Base-by-base conservation (phyloP, 2,113 vertebrate species). In the Pseudonaja textilis region DNA sequence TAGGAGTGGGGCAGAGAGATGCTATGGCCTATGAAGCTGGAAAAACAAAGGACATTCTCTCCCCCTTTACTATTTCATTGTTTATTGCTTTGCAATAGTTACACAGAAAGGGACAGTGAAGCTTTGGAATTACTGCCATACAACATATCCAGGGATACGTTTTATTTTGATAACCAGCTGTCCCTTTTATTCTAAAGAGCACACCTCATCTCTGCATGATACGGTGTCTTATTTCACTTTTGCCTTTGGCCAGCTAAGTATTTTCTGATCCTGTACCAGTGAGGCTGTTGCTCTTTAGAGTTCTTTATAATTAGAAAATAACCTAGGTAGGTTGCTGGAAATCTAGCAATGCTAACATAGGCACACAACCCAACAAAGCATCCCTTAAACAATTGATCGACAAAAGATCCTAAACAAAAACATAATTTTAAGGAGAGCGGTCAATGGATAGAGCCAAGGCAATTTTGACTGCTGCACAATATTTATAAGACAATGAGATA, bases 81-180 rank as follows among this genome's bases (percentile, higher is more conserved):
- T 96, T 96, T 96, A 91, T 97, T 96, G 93, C 57, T 91, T 95
- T 2, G 93, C 96, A 3, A 96, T 97, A 94, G 98, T 96, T 97
- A 98, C 93, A 96, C 93, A 97, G 69, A 12, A 88, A 95, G 56
- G 18, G 16, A 45, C 1, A 8, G 47, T 29, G 57, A 91, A 93
- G 95, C 59, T 93, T 69, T 93, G 92, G 92, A 93, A 89, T 47
- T 74, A 90, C 1, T 81, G 94, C 94, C 93, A 16, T 93, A 39
- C 96, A 94, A 10, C 54, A 97, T 98, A 90, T 95, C 97, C 47
- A 94, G 96, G 96, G 97, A 97, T 96, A 97, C 18, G 47, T 57
- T 50, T 96, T 97, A 97, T 97, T 96, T 93, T 96, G 96, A 96
- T 95, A 95, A 95, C 95, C 97, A 98, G 97, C 97, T 98, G 98